These are phyloP conservation scores for Reticulitermes speratus DNA, from an alignment of 1,140 invertebrate genomes.

Conservation along the genomic window DNA sequence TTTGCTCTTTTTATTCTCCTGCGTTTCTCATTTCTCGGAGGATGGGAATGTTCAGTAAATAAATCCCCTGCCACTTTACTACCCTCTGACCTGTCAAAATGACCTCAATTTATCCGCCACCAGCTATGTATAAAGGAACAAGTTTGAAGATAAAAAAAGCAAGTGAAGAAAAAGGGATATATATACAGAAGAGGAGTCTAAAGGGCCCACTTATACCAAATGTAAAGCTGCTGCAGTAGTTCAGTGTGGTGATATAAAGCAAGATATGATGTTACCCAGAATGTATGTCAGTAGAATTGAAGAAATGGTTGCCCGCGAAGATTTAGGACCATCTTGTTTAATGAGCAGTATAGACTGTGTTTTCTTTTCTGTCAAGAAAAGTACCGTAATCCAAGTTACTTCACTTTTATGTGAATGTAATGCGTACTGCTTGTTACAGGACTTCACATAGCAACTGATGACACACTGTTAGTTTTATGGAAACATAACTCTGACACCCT, in stretches of 20 bases:
- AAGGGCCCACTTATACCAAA: background rate
- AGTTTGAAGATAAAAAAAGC: background rate
- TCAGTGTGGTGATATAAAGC: background rate
- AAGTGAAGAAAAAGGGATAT: background rate
- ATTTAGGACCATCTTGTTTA: background rate
- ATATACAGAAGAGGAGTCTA: background rate
- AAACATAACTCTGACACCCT: no score
- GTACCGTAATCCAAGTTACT: background rate
- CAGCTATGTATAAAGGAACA: background rate
- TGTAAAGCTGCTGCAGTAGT: background rate
- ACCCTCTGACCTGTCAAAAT: slow-evolving; percentile 13
- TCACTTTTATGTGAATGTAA: background rate
- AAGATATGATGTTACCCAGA: background rate
- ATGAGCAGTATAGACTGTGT: background rate
- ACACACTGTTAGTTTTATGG: no score
- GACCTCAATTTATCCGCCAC: slow-evolving; percentile 17
- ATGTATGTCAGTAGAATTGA: background rate
- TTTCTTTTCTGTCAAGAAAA: background rate
- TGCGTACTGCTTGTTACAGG: no score
- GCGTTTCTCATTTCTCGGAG: background rate
- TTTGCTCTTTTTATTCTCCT: background rate
- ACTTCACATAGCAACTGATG: no score
- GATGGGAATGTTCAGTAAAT: slow-evolving; percentile 3
- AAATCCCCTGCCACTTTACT: slow-evolving; percentile 14
- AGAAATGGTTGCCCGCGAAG: background rate